A percentile compares a stretch with the other conserved stretches of the same genome.
phyloP scores from a whole-genome alignment of 2,113 vertebrate species.

The Corydoras maculifer region DNA sequence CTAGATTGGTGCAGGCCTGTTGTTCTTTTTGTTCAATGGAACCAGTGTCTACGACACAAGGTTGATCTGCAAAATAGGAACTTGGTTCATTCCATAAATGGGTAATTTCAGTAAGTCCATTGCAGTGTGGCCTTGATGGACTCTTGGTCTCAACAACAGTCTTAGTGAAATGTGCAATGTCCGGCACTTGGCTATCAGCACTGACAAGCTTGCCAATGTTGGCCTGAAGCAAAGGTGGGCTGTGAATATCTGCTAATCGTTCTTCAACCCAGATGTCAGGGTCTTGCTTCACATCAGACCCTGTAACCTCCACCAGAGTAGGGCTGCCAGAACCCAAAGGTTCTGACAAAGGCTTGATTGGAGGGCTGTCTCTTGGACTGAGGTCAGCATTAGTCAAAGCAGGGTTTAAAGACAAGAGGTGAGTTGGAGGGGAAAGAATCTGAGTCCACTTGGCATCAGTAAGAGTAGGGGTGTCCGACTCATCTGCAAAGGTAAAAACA shows the following conservation, averaged over 20 bases:
- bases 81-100: not conserved
- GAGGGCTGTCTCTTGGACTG: constrained; percentile 71
- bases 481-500: constrained; percentile 64
- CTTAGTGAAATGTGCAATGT: constrained; percentile 56
- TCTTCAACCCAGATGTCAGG: constrained; percentile 66
- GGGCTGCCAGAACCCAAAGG: constrained; percentile 52
- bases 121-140: constrained; percentile 39
- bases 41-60: not conserved
- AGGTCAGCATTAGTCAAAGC: constrained; percentile 65
- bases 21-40: constrained; percentile 18
- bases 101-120: constrained; percentile 29
- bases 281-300: constrained; percentile 61
- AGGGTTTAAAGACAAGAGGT: constrained; percentile 73
- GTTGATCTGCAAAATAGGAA: not conserved
- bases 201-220: constrained; percentile 71
- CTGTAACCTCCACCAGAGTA: constrained; percentile 58
- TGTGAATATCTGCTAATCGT: constrained; percentile 54
- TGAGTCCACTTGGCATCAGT: constrained; percentile 91
- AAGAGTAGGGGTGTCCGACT: constrained; percentile 77
- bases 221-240: constrained; percentile 62
- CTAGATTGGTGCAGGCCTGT: constrained; percentile 14
- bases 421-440: constrained; percentile 81
- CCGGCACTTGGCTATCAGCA: constrained; percentile 49
- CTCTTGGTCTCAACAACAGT: constrained; percentile 54
- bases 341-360: constrained; percentile 73